These are phyloP conservation scores for Decapterus maruadsi DNA, from an alignment of 2,797 vertebrate species.

Conservation along the genomic window DNA sequence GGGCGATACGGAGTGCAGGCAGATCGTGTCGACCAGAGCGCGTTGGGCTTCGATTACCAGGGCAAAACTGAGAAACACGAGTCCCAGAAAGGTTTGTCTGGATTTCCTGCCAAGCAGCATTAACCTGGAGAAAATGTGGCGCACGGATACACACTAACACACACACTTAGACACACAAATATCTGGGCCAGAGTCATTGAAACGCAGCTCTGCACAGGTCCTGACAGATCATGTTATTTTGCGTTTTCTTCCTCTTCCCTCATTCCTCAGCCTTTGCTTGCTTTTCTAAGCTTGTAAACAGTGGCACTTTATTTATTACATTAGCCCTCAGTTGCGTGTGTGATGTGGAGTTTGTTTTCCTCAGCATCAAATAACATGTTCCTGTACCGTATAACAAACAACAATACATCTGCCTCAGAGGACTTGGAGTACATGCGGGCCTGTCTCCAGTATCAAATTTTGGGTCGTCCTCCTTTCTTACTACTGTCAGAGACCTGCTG, in stretches of 20 bases:
- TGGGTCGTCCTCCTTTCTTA: neutral
- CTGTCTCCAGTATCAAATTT: neutral
- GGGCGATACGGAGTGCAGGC: slow-evolving; percentile 92
- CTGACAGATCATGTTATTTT: slow-evolving; percentile 23
- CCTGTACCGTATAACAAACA: neutral
- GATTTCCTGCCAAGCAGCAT: neutral
- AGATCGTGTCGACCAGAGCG: slow-evolving; percentile 91
- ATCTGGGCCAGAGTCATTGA: neutral
- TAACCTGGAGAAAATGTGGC: neutral
- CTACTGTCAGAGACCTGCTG: neutral
- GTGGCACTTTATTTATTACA: neutral
- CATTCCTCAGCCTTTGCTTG: slow-evolving; percentile 44
- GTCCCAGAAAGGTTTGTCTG: slow-evolving; percentile 91
- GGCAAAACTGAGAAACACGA: slow-evolving; percentile 93
- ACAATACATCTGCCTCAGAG: neutral
- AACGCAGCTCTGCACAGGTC: slow-evolving; percentile 23
- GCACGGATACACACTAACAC: slow-evolving; percentile 7
- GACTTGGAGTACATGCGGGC: neutral
- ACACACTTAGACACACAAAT: neutral
- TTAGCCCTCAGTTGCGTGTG: neutral
- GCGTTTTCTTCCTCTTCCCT: slow-evolving; percentile 32
- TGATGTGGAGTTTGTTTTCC: slow-evolving; percentile 4
- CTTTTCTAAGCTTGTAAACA: slow-evolving; percentile 2
- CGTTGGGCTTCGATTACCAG: slow-evolving; percentile 94
- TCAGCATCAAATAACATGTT: neutral